These are phyloP conservation scores for Penaeus indicus DNA, from an alignment of 1,140 invertebrate species.

Conservation along the genomic window DNA sequence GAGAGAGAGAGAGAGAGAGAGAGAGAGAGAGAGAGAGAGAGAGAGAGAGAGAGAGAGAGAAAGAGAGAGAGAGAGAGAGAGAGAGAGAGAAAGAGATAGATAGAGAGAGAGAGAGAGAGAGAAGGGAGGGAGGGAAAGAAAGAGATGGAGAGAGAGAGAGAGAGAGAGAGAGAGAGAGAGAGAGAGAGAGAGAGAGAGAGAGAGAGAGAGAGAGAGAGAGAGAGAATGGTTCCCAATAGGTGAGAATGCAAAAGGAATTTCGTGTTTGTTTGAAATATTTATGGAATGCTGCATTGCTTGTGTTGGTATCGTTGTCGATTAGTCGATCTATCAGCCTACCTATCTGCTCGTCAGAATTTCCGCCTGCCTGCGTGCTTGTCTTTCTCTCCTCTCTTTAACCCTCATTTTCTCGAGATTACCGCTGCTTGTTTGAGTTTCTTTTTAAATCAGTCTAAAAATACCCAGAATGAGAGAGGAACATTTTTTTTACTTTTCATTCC, in stretches of 20 bases:
- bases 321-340: background rate
- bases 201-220: background rate
- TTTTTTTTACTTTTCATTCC: no score
- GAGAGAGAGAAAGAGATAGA: background rate
- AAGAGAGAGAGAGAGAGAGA: background rate
- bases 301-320: background rate
- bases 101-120: background rate
- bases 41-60: background rate
- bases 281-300: background rate
- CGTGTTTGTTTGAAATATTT: background rate
- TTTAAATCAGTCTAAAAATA: no score
- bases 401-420: no score
- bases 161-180: background rate
- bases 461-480: no score
- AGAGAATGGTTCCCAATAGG: background rate
- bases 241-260: background rate
- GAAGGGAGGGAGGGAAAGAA: no score
- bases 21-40: slow-evolving; percentile 6
- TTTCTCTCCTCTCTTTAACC: background rate
- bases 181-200: background rate
- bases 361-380: background rate
- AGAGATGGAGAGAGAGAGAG: background rate
- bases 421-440: no score
- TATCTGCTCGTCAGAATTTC: background rate
- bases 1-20: background rate